phyloP scores from a whole-genome alignment of 2,113 vertebrate species.

The Saccopteryx bilineata region DNA sequence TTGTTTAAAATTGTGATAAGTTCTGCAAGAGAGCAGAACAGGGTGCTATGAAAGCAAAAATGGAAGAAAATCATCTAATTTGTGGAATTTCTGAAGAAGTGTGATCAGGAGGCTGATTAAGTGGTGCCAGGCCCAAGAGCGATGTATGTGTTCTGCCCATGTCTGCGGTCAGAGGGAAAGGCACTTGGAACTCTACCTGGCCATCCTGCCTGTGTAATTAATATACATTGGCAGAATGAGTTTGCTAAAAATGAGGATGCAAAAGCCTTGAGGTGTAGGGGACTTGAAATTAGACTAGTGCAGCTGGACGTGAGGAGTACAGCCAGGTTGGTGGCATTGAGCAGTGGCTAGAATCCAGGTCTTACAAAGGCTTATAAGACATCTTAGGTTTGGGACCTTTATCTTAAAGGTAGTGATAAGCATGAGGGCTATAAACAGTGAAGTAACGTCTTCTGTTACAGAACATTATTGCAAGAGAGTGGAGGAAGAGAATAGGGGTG shows the following conservation, averaged over 20 bases:
- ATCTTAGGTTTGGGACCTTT: background rate
- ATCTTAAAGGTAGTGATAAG: background rate
- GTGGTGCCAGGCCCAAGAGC: background rate
- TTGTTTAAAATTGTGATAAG: background rate
- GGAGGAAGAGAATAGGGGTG: background rate
- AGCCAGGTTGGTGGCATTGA: background rate
- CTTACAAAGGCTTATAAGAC: background rate
- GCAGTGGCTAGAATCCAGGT: background rate
- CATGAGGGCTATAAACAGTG: background rate
- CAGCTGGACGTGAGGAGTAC: background rate
- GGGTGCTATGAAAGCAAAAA: background rate
- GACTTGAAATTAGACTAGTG: background rate
- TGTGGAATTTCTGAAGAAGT: background rate
- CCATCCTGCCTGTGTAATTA: background rate
- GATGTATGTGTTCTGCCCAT: background rate
- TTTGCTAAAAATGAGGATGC: background rate
- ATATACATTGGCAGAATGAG: background rate
- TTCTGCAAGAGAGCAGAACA: background rate
- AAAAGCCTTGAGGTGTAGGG: background rate
- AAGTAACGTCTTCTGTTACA: background rate
- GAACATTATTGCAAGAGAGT: background rate
- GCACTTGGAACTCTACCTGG: background rate
- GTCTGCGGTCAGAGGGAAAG: background rate
- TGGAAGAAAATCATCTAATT: background rate
- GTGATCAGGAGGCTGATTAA: background rate